A percentile compares a stretch with the other conserved stretches of the same genome.
Conservation (phyloP, 2,113 vertebrate genomes). For the Osmerus eperlanus region DNA sequence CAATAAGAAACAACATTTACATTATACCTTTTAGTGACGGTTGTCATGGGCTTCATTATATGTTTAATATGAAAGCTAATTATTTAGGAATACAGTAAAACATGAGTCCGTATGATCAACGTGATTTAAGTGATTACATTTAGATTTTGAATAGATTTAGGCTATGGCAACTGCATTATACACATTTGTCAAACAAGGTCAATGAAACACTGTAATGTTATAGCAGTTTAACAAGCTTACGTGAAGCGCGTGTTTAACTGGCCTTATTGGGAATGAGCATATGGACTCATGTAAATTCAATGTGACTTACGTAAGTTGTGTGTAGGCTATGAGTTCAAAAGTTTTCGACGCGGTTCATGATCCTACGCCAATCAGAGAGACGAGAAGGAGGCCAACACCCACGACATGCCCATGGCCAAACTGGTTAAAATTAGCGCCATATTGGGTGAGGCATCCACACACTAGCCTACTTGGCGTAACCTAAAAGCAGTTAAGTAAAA, state of each 20-base stretch:
- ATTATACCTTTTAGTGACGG: too few relatives aligned
- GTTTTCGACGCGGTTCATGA: conserved; percentile 12
- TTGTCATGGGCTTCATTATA: too few relatives aligned
- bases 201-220: too few relatives aligned
- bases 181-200: neutral
- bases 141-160: neutral
- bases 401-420: neutral
- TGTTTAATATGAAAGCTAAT: too few relatives aligned
- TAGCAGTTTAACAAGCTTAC: too few relatives aligned
- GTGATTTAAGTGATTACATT: neutral
- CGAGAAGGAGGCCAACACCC: conserved; percentile 20
- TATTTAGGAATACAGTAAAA: too few relatives aligned
- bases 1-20: too few relatives aligned
- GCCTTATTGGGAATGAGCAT: too few relatives aligned
- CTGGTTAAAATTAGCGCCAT: conserved; percentile 20
- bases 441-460: conserved; percentile 37
- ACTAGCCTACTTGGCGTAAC: neutral
- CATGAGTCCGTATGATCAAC: neutral
- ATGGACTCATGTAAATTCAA: neutral
- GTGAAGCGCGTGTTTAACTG: too few relatives aligned
- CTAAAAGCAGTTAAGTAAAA: too few relatives aligned
- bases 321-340: neutral
- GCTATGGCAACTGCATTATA: neutral
- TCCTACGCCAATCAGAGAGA: conserved; percentile 42
- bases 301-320: conserved; percentile 6